These are phyloP conservation scores for Rhizoglyphus robini DNA, from an alignment of 1,140 invertebrate species.

Conservation along the genomic window DNA sequence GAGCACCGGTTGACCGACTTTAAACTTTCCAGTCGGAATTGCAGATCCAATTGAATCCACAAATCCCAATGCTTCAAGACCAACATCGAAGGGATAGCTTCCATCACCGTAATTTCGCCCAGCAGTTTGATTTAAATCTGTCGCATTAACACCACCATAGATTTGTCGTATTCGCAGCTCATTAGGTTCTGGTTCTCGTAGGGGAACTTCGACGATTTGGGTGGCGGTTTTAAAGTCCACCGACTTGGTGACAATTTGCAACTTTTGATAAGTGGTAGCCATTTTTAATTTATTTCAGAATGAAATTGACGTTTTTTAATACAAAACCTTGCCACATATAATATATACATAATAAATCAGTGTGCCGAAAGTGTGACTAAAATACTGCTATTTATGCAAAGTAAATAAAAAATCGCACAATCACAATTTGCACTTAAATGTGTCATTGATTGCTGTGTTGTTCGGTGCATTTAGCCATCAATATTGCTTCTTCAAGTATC, in stretches of 20 bases:
- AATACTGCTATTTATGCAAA: too few relatives aligned
- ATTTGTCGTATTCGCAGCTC: conserved; percentile 6
- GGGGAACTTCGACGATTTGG: conserved; percentile 15
- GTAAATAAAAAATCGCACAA: too few relatives aligned
- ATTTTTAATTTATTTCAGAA: too few relatives aligned
- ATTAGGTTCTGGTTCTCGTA: conserved; percentile 4
- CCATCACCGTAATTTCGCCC: conserved; percentile 17
- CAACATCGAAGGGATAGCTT: conserved; percentile 18
- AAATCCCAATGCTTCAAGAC: conserved; percentile 14
- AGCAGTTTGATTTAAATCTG: conserved; percentile 19
- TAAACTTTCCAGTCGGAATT: background rate
- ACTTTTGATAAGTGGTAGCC: conserved; percentile 16
- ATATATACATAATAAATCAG: too few relatives aligned
- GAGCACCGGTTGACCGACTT: background rate
- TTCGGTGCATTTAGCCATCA: too few relatives aligned
- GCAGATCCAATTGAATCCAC: background rate
- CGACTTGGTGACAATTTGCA: background rate
- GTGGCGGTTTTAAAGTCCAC: conserved; percentile 10
- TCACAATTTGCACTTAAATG: too few relatives aligned
- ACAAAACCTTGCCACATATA: too few relatives aligned
- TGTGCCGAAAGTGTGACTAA: too few relatives aligned
- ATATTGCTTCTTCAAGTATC: too few relatives aligned
- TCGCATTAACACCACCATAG: conserved; percentile 18
- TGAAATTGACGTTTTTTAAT: too few relatives aligned
- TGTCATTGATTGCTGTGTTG: too few relatives aligned